Evolutionary conservation across 1,140 invertebrate genomes (phyloP), one percentile per base, ranked within the genome.

Genomic region (Pissodes strobi): DNA sequence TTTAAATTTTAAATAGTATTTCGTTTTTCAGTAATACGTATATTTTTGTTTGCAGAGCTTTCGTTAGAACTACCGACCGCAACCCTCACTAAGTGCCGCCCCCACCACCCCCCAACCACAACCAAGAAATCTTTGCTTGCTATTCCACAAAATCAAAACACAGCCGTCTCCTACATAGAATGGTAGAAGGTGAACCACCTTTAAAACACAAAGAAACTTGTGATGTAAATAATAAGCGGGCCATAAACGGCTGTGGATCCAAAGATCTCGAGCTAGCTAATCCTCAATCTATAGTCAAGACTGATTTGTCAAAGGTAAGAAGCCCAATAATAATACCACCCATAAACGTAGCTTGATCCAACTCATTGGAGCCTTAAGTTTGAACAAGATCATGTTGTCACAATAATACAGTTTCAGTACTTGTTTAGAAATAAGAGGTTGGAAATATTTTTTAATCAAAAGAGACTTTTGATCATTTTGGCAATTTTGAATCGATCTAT

Each of bases 191-290:
- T 74, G 74, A 72, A 66, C 69, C 68, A 21, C 56, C 66, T 39
- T 37, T 58, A 66, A 74, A 74, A 64, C 71, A 68, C 62, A 72
- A 74, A 53, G 61, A 65, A 68, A 67, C 87, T 82, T 85, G 86
- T 87, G 86, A 88, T 88, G 87, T 90, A 89, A 89, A 89, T 83
- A 86, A 84, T 83, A 86, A 89, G 65, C 70, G 71, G 82, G 85
- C 86, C 81, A 83, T 83, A 83, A 89, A 88, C 86, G 87, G 86
- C 83, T 87, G 85, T 84, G 85, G 84, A 84, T 86, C 86, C 74
- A 88, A 87, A 83, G 84, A 85, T 78, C 82, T 86, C 75, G 86
- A 88, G 80, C 85, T 88, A 72, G 68, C 60, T 52, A 69, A 58
- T 68, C 46, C 13, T 27, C 37, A 65, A 34, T 2, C 13, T 17